Base-by-base conservation (phyloP, 2,113 vertebrate genomes). In the Camelus dromedarius region DNA sequence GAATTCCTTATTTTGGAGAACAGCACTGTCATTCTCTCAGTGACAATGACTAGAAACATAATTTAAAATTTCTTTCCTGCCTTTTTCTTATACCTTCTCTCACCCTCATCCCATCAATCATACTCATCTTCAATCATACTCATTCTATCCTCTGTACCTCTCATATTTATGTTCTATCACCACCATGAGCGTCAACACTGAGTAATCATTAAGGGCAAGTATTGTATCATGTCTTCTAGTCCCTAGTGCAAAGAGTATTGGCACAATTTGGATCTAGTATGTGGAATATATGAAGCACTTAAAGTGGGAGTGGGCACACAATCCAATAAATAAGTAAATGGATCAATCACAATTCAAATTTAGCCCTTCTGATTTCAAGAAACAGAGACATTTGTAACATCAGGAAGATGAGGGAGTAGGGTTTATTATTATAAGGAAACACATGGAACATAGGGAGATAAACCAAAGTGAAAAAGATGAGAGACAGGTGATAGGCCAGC, bases 1-100 rank as follows among this genome's bases (percentile, higher is more conserved):
- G 32, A 72, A 82, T 86, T 92, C 19, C 38, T 96, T 70, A 70
- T 42, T 92, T 81, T 52, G 75, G 56, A 89, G 58, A 75, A 70
- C 8, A 54, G 7, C 28, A 58, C 6, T 77, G 38, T 30, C 24
- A 48, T 60, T 67, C 19, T 92, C 9, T 85, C 50, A 42, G 35
- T 14, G 60, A 64, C 38, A 42, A 42, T 42, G 38, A 42, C 38
- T 42, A 42, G 35, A 81, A 91, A 79, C 6, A 30, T 11, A 58
- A n/a, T 22, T 67, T 54, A 15, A 70, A 48, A 35, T 72, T 24
- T 84, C 56, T 62, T 19, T 54, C 56, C 56, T 69, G 30, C 12
- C 58, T 13, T 83, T 28, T 54, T 20, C 18, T 72, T 42, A 12
- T 15, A 6, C 20, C 7, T 42, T 81, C 6, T 64, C 54, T 70